Percentiles rank a stretch among this genome's conserved stretches.
phyloP scores from a whole-genome alignment of 2,113 vertebrate genomes.

The Lathamus discolor region DNA sequence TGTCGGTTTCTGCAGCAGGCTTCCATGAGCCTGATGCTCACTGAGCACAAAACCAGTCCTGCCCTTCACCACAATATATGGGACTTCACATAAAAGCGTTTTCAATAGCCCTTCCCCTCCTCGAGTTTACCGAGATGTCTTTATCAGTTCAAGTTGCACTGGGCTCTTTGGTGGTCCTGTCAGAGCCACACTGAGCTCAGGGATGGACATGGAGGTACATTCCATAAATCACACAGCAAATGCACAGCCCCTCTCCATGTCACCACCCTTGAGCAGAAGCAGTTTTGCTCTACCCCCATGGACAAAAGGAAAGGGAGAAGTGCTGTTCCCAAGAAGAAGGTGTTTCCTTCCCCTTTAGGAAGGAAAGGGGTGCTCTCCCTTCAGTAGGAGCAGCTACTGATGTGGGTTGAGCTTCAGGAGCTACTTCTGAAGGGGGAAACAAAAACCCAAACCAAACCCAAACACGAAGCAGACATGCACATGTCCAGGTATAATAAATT shows the following conservation, averaged over 20 bases:
- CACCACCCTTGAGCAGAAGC: not conserved
- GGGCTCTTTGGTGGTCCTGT: not conserved
- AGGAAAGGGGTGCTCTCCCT: not conserved
- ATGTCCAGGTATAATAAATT: conserved; percentile 40
- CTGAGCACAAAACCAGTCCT: not conserved
- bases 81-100: not conserved
- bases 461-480: conserved; percentile 24
- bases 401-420: not conserved
- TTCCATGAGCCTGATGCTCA: not conserved
- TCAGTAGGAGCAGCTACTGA: not conserved
- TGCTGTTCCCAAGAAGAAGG: not conserved
- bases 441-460: not conserved
- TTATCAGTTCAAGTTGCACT: not conserved
- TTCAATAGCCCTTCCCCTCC: not conserved
- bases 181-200: not conserved
- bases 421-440: not conserved
- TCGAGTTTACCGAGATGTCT: not conserved
- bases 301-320: not conserved
- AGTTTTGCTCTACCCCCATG: not conserved
- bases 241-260: not conserved
- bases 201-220: not conserved
- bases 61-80: not conserved
- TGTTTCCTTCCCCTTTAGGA: not conserved
- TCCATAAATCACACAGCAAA: not conserved
- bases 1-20: not conserved